Evolutionary conservation across 2,113 vertebrate species (phyloP).

Genomic region (Bucco capensis): DNA sequence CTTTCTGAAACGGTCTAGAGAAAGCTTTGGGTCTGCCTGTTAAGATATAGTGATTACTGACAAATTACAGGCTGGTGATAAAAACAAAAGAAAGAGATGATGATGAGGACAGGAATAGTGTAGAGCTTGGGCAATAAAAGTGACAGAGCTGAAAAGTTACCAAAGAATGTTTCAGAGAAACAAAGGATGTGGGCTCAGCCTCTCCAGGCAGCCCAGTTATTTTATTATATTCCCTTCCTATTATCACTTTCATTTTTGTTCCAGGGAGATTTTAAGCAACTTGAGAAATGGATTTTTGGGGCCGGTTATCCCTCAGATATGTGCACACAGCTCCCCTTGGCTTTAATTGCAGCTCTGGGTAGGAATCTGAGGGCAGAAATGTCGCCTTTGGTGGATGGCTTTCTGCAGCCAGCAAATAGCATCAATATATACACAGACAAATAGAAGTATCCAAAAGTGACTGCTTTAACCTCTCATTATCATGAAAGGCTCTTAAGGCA

Average conservation of each 20-base stretch:
- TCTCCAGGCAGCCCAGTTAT: slow-evolving; percentile 21
- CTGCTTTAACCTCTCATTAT: slow-evolving; percentile 15
- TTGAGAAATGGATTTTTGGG: slow-evolving; percentile 15
- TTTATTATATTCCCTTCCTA: slow-evolving; percentile 49
- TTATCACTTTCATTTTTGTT: slow-evolving; percentile 52
- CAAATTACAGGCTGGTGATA: slow-evolving; percentile 8
- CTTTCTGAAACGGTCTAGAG: slow-evolving; percentile 32
- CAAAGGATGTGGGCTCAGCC: slow-evolving; percentile 49
- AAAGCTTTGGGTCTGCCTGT: slow-evolving; percentile 43
- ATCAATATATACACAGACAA: not conserved
- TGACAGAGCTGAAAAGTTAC: slow-evolving; percentile 55
- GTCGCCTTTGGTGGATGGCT: not conserved
- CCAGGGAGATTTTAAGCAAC: slow-evolving; percentile 51
- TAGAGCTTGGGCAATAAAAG: slow-evolving; percentile 33
- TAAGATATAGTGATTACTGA: slow-evolving; percentile 18
- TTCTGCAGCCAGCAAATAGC: not conserved
- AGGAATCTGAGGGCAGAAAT: not conserved
- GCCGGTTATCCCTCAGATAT: not conserved
- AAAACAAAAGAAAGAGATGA: not conserved
- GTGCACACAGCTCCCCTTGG: not conserved
- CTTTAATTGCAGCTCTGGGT: not conserved
- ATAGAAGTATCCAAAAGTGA: not conserved
- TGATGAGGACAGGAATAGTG: not conserved
- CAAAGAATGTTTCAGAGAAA: slow-evolving; percentile 59
- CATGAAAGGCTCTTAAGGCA: not conserved